Evolutionary conservation across 2,113 vertebrate genomes (phyloP), one percentile per base, ranked within the genome.

Genomic region (Clarias batrachus): DNA sequence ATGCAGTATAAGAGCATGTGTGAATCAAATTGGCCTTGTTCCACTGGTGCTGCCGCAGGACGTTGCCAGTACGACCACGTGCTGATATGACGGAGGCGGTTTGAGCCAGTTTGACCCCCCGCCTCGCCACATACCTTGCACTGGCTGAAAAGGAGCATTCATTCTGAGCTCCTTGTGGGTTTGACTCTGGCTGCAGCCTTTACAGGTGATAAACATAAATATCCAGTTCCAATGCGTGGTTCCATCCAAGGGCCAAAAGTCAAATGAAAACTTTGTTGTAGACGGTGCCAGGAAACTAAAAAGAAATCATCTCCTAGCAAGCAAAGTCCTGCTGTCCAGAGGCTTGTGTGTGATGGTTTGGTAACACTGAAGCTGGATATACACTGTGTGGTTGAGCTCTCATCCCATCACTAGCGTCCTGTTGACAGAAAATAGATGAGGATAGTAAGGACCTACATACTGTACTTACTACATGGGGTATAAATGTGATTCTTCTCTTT

Each of bases 251-350:
- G 17, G 33, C 59, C 73, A 76, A 83, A 73, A 84, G 83, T 89
- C 63, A 62, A 63, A 85, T 81, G 81, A 74, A 68, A 70, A 79
- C 82, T 82, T 59, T 81, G 62, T 4, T 77, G 60, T 23, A 60
- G 62, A 86, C 3, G 62, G 16, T 48, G 16, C 56, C 14, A 11
- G 70, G 17, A 85, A 27, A 62, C 65, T 74, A 62, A 78, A 68
- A 21, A 85, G 48, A 52, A 85, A 65, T 19, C 73, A 12, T 78
- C 68, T 90, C 94, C 90, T 97, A 99, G 95, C 97, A 99, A 90
- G 97, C 97, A 70, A 98, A 98, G 94, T 99, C 98, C 93, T 99
- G 88, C 95, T 97, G 85, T 92, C 95, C 41, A 52, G 33, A 5
- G 96, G 94, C 86, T 96, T 96, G 91, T 95, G 96, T 76, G 82